phyloP scores from a whole-genome alignment of 2,888 invertebrate genomes.

The Rhingia campestris region DNA sequence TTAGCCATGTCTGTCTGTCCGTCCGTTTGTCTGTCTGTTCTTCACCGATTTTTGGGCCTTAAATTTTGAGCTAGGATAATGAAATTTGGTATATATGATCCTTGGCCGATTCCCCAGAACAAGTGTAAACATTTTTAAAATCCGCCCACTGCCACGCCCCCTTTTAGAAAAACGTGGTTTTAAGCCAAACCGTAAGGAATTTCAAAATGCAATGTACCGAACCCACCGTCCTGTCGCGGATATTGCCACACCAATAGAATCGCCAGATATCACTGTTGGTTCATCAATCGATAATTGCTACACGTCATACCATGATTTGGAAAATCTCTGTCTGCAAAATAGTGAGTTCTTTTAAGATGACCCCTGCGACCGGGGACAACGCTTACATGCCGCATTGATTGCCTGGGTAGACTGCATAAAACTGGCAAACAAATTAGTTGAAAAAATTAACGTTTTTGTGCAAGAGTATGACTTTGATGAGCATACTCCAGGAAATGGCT shows the following conservation, averaged over 20 bases:
- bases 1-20: too few species aligned
- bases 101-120: too few species aligned
- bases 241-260: conserved; percentile 34
- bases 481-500: conserved; percentile 94
- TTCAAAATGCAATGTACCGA: conserved; percentile 68
- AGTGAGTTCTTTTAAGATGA: conserved; percentile 86
- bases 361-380: conserved; percentile 88
- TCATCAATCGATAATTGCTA: conserved; percentile 67
- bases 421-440: conserved; percentile 87
- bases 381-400: conserved; percentile 88
- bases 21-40: too few species aligned
- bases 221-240: conserved; percentile 50
- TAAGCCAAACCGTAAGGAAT: too few species aligned
- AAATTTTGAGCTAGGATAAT: too few species aligned
- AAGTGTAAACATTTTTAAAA: too few species aligned
- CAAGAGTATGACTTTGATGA: conserved; percentile 92
- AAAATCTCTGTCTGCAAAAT: conserved; percentile 62
- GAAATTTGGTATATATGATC: too few species aligned
- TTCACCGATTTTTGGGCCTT: too few species aligned
- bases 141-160: too few species aligned
- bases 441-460: conserved; percentile 87
- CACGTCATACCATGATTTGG: conserved; percentile 66
- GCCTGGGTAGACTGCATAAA: conserved; percentile 89
- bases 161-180: too few species aligned
- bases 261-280: conserved; percentile 42